These are phyloP conservation scores for Sapajus apella DNA, from an alignment of 2,113 vertebrate species.

Conservation along the genomic window DNA sequence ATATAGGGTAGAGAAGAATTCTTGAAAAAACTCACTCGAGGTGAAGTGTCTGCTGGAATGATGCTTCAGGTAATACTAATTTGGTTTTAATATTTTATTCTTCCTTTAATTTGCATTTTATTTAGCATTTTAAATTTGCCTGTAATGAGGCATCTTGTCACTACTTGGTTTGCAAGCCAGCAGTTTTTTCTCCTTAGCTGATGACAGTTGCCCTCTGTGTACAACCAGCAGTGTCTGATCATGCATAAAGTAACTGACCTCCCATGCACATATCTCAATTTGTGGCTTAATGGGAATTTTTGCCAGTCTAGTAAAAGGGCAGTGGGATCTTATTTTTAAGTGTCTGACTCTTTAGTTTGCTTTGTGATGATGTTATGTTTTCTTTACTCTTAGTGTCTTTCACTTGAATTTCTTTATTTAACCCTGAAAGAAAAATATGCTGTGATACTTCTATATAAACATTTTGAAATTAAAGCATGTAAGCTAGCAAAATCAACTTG, in stretches of 20 bases:
- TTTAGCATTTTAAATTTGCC: constrained; percentile 67
- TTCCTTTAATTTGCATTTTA: constrained; percentile 62
- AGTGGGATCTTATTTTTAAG: constrained; percentile 40
- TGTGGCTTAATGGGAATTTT: constrained; percentile 72
- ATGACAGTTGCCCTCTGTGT: constrained; percentile 62
- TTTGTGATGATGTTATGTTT: constrained; percentile 67
- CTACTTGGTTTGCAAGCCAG: constrained; percentile 54
- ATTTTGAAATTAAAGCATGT: background rate
- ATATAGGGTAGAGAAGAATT: constrained; percentile 71
- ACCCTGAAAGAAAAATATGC: background rate
- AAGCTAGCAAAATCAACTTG: background rate
- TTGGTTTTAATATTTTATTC: constrained; percentile 56
- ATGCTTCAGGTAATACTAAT: constrained; percentile 78
- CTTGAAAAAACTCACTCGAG: constrained; percentile 74
- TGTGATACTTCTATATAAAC: background rate
- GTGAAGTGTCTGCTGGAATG: constrained; percentile 52
- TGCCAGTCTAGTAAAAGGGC: constrained; percentile 69
- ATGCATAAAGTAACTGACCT: constrained; percentile 69
- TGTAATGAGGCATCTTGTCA: constrained; percentile 70
- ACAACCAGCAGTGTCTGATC: constrained; percentile 44
- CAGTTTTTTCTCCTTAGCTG: constrained; percentile 69
- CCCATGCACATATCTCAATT: constrained; percentile 64
- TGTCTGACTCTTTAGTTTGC: constrained; percentile 37
- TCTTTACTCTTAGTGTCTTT: constrained; percentile 57
- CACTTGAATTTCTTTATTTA: constrained; percentile 59